These are phyloP conservation scores for Pollachius pollachius DNA, from an alignment of 2,113 vertebrate genomes.

Conservation along the genomic window DNA sequence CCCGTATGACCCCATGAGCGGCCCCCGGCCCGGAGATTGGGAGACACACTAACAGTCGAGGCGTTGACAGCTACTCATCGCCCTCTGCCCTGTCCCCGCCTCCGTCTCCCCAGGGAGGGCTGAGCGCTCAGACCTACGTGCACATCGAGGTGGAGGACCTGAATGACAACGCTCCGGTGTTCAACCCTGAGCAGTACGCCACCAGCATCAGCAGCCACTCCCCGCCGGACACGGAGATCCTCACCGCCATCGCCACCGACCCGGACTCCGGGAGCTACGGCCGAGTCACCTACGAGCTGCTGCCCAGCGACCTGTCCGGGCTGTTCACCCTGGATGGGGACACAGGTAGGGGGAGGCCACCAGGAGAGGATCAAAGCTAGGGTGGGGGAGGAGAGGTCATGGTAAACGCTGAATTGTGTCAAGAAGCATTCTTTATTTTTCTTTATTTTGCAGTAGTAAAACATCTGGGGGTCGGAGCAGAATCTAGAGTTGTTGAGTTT, in stretches of 20 bases:
- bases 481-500: no score
- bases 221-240: slow-evolving; percentile 81
- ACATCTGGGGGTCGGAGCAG: no score
- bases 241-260: slow-evolving; percentile 84
- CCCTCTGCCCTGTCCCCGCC: slow-evolving; percentile 7
- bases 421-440: no score
- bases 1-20: no score
- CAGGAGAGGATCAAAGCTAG: not conserved
- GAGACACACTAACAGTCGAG: not conserved
- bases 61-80: not conserved
- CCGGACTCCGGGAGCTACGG: slow-evolving; percentile 81
- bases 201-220: slow-evolving; percentile 82
- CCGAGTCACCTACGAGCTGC: slow-evolving; percentile 76
- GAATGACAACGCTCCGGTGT: slow-evolving; percentile 88
- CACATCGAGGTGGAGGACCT: slow-evolving; percentile 87
- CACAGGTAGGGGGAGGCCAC: slow-evolving; percentile 75
- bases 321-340: slow-evolving; percentile 81
- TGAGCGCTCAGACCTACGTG: slow-evolving; percentile 87
- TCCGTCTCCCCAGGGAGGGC: slow-evolving; percentile 79
- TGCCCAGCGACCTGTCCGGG: slow-evolving; percentile 77
- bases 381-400: not conserved
- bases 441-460: no score
- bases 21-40: no score
- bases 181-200: slow-evolving; percentile 79
- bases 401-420: not conserved